phyloP scores from a whole-genome alignment of 2,797 vertebrate genomes.

The Kryptopterus vitreolus region DNA sequence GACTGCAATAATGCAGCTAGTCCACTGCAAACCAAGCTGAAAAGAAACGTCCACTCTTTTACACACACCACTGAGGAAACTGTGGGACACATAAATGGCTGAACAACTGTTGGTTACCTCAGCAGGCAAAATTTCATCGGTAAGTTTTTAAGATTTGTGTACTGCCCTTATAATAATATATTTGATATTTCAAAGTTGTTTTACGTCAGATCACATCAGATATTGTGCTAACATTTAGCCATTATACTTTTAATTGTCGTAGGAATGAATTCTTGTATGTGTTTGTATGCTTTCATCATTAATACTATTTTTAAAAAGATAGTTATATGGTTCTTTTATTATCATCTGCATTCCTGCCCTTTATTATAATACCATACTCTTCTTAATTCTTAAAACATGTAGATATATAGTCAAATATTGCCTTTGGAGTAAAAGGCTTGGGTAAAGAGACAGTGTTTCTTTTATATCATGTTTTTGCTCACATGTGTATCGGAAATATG shows the following conservation, averaged over 20 bases:
- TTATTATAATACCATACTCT: background rate
- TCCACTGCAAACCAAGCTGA: constrained; percentile 37
- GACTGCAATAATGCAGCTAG: constrained; percentile 45
- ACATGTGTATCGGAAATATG: too few species aligned
- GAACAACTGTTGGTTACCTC: constrained; percentile 72
- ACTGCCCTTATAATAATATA: background rate
- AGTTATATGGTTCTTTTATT: background rate
- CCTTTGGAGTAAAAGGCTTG: background rate
- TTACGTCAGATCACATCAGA: background rate
- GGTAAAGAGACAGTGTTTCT: too few species aligned
- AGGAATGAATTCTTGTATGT: background rate
- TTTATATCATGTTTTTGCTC: too few species aligned
- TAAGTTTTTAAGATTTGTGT: constrained; percentile 58
- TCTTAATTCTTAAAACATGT: background rate
- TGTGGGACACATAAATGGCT: constrained; percentile 67
- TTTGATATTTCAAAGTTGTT: background rate
- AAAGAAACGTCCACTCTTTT: constrained; percentile 14
- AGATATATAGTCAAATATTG: background rate
- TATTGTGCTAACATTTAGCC: too few species aligned
- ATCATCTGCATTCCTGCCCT: background rate
- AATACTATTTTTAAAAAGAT: too few species aligned
- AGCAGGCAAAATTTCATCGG: constrained; percentile 68
- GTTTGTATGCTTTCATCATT: background rate
- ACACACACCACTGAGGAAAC: background rate
- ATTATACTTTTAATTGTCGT: background rate